phyloP scores from a whole-genome alignment of 2,888 invertebrate species.

The Chymomyza caudatula region DNA sequence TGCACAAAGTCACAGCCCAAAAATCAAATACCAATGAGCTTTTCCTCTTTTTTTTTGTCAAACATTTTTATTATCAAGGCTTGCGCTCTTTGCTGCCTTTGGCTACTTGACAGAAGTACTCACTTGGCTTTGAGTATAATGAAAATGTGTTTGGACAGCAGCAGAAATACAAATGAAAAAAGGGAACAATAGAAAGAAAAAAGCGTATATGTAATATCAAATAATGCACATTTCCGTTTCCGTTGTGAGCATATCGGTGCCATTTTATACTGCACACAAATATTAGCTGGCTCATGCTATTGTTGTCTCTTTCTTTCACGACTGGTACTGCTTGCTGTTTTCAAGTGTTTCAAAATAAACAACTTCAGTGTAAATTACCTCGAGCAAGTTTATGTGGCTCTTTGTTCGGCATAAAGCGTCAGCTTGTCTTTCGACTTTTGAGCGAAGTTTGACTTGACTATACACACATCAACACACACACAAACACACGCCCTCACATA shows the following conservation, averaged over 20 bases:
- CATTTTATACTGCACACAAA: constrained; percentile 36
- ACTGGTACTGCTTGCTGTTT: constrained; percentile 10
- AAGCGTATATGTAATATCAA: constrained; percentile 38
- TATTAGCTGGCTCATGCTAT: constrained; percentile 34
- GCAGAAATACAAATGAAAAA: constrained; percentile 5
- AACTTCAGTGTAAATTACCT: constrained; percentile 71
- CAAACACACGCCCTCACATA: background rate
- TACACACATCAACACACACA: background rate
- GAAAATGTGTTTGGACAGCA: constrained; percentile 10
- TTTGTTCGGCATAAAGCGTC: constrained; percentile 34
- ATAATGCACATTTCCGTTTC: constrained; percentile 71
- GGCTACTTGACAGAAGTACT: constrained; percentile 15
- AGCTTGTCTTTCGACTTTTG: constrained; percentile 26
- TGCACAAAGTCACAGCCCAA: background rate
- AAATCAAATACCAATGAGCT: background rate
- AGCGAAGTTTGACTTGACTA: constrained; percentile 49
- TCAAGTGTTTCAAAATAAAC: constrained; percentile 71
- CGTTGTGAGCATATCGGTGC: constrained; percentile 44
- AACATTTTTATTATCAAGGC: background rate
- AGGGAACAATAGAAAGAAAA: constrained; percentile 23
- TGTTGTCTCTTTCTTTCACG: background rate
- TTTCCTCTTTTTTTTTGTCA: background rate
- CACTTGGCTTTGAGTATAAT: constrained; percentile 6
- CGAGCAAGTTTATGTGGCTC: constrained; percentile 38
- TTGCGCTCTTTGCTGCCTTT: background rate